Evolutionary conservation across 2,888 invertebrate species (phyloP).

Genomic region (Leptinotarsa tumamoca): DNA sequence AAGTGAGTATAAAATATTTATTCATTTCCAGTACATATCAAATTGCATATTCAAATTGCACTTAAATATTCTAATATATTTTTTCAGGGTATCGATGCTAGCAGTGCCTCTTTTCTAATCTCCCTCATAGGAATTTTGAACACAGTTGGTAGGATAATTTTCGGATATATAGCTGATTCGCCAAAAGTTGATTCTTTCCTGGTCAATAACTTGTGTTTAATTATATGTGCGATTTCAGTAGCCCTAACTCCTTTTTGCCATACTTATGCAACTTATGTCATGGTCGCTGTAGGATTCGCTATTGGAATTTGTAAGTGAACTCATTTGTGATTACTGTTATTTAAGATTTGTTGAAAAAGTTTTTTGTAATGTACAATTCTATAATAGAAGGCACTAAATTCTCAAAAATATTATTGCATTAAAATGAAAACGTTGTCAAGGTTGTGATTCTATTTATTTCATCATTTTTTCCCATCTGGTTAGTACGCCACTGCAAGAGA

Average conservation of each 20-base stretch:
- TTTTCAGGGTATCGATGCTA: constrained; percentile 77
- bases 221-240: constrained; percentile 88
- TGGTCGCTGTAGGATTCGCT: constrained; percentile 89
- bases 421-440: too few relatives aligned
- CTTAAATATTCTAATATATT: not conserved
- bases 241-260: constrained; percentile 85
- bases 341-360: too few relatives aligned
- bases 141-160: constrained; percentile 89
- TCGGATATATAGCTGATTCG: constrained; percentile 92
- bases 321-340: not conserved
- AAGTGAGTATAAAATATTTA: constrained; percentile 69
- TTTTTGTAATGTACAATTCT: too few relatives aligned
- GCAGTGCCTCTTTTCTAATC: constrained; percentile 79
- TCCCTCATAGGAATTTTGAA: constrained; percentile 94
- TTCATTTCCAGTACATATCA: too few relatives aligned
- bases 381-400: too few relatives aligned
- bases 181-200: constrained; percentile 90
- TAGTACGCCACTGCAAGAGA: too few relatives aligned
- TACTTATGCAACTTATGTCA: constrained; percentile 80
- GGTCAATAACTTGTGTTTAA: constrained; percentile 92
- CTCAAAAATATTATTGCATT: too few relatives aligned
- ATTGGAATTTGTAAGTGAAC: constrained; percentile 85
- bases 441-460: too few relatives aligned
- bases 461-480: too few relatives aligned
- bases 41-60: too few relatives aligned